Conservation (phyloP, 2,888 invertebrate genomes). For the Drosophila diplacantha region DNA sequence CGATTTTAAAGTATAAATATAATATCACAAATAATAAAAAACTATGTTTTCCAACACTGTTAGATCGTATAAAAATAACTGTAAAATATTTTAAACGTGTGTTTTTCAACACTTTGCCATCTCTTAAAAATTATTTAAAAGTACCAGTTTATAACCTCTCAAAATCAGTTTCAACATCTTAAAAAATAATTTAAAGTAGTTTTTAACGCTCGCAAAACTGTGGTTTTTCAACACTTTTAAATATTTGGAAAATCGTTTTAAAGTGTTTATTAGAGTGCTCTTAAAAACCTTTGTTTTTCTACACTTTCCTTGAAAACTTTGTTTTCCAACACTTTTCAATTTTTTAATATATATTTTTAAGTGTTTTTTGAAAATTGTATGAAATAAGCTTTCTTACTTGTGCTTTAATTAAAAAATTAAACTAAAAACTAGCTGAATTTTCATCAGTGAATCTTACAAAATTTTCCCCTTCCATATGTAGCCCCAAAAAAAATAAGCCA, state of each 20-base stretch:
- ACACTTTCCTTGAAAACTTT: no score
- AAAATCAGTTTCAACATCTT: background rate
- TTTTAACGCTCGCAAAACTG: no score
- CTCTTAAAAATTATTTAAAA: no score
- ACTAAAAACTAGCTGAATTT: background rate
- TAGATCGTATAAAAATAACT: background rate
- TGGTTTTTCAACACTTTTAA: no score
- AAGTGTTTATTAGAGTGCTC: background rate
- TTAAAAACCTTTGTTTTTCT: no score
- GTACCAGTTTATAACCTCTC: background rate
- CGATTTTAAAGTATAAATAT: no score
- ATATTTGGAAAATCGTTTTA: background rate
- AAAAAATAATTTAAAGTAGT: background rate
- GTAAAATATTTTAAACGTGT: background rate
- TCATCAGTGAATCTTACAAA: background rate
- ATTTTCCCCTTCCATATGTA: background rate
- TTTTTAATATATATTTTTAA: background rate
- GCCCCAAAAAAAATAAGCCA: slow-evolving; percentile 56
- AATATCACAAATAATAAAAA: no score
- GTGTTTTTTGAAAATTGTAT: fast-evolving
- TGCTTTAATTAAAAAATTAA: background rate
- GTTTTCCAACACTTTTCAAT: background rate
- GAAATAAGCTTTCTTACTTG: fast-evolving
- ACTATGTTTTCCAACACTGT: background rate
- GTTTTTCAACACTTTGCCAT: no score